These are phyloP conservation scores for Embiotoca jacksoni DNA, from an alignment of 2,113 vertebrate species.

Conservation along the genomic window DNA sequence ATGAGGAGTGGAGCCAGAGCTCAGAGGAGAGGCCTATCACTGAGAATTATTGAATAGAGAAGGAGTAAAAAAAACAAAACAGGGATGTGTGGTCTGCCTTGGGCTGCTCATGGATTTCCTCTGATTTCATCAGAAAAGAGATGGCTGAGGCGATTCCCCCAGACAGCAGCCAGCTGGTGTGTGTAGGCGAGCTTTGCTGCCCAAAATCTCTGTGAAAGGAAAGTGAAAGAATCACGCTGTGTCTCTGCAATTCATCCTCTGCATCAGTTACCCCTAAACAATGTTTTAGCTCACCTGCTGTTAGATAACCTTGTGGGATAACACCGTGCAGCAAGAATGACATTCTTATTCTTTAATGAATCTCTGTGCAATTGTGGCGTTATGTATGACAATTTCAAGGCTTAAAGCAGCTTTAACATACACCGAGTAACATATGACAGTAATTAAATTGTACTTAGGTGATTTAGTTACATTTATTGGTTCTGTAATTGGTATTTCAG, in stretches of 20 bases:
- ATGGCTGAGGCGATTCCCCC: conserved; percentile 71
- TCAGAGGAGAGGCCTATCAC: conserved; percentile 71
- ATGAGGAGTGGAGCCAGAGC: conserved; percentile 60
- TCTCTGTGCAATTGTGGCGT: neutral
- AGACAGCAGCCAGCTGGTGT: conserved; percentile 75
- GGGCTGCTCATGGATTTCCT: conserved; percentile 79
- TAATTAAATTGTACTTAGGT: conserved; percentile 1
- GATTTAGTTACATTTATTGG: neutral
- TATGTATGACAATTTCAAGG: conserved; percentile 21
- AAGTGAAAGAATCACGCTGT: conserved; percentile 62
- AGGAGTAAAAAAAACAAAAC: conserved; percentile 20
- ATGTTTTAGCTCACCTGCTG: conserved; percentile 53
- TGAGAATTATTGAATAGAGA: conserved; percentile 73
- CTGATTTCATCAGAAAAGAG: conserved; percentile 81
- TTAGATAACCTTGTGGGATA: conserved; percentile 25
- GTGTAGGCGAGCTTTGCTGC: conserved; percentile 67
- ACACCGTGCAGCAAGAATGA: conserved; percentile 21
- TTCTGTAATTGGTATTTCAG: neutral
- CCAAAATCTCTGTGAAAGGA: conserved; percentile 64
- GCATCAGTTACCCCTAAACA: conserved; percentile 50
- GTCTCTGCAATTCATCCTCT: conserved; percentile 60
- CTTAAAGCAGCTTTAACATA: conserved; percentile 25
- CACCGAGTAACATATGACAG: neutral
- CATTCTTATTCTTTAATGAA: conserved; percentile 46
- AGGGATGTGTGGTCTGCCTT: conserved; percentile 68